Conservation (phyloP, 2,888 invertebrate species). For the Amaurobius ferox region DNA sequence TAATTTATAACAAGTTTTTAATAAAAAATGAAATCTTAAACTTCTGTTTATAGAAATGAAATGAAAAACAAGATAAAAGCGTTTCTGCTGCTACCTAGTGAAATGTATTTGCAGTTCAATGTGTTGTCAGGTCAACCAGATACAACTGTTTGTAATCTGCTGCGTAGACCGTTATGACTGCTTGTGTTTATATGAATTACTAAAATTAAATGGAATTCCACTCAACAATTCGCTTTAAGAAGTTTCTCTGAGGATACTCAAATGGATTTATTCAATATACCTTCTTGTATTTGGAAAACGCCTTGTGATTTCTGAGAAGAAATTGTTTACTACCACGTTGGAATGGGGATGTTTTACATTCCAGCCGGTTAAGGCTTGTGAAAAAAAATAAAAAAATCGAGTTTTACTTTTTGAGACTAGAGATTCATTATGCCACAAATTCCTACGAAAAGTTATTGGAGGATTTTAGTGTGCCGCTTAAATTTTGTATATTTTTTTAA, state of each 20-base stretch:
- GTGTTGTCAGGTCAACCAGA: conserved; percentile 5
- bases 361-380: conserved; percentile 60
- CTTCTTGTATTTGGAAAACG: neutral
- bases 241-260: neutral
- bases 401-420: neutral
- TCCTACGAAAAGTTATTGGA: neutral
- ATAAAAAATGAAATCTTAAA: too few species aligned
- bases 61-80: neutral
- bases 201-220: neutral
- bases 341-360: conserved; percentile 53
- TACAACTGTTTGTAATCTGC: neutral
- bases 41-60: neutral
- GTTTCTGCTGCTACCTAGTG: conserved; percentile 13
- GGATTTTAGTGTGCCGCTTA: neutral
- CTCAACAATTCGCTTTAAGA: neutral
- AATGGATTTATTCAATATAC: neutral
- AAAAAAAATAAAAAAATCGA: neutral
- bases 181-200: neutral
- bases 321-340: conserved; percentile 56
- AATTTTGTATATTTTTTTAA: neutral
- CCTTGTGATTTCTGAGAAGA: neutral
- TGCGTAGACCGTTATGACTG: neutral
- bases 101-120: conserved; percentile 7
- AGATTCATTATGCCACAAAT: neutral
- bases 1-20: too few species aligned